Conservation (phyloP, 1,140 invertebrate species). For the Spodoptera frugiperda region DNA sequence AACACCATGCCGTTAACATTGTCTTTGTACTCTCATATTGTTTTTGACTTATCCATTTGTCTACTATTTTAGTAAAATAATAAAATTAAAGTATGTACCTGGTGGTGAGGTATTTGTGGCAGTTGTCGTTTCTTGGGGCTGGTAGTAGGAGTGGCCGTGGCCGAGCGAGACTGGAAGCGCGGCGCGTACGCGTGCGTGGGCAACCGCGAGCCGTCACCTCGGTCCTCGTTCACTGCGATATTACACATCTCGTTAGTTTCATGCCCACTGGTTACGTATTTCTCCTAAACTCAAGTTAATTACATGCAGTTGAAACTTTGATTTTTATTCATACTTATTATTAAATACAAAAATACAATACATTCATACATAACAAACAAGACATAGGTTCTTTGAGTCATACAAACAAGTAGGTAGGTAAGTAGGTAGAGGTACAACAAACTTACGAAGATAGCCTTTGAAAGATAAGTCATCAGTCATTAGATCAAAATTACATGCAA, state of each 20-base stretch:
- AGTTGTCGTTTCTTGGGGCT: constrained; percentile 98
- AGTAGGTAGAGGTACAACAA: constrained; percentile 15
- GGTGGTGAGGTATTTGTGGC: constrained; percentile 92
- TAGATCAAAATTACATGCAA: constrained; percentile 68
- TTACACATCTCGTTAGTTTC: neutral
- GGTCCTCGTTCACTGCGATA: constrained; percentile 74
- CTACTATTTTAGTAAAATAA: neutral
- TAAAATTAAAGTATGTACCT: constrained; percentile 58
- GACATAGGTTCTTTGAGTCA: constrained; percentile 29
- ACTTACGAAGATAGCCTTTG: constrained; percentile 59
- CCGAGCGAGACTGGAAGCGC: constrained; percentile 93
- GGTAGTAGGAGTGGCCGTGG: constrained; percentile 96
- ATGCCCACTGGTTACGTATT: neutral
- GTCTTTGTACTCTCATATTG: neutral
- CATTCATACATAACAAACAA: constrained; percentile 14
- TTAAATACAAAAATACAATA: neutral
- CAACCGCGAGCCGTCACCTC: constrained; percentile 71
- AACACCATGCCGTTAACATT: neutral
- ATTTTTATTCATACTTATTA: constrained; percentile 30
- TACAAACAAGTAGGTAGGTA: constrained; percentile 37
- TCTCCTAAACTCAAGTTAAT: too few species aligned
- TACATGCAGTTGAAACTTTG: constrained; percentile 31
- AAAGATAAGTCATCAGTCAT: constrained; percentile 59
- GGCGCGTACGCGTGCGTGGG: constrained; percentile 85
- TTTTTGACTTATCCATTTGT: neutral